Evolutionary conservation across 2,113 vertebrate genomes (phyloP).

Genomic region (Brachionichthys hirsutus): DNA sequence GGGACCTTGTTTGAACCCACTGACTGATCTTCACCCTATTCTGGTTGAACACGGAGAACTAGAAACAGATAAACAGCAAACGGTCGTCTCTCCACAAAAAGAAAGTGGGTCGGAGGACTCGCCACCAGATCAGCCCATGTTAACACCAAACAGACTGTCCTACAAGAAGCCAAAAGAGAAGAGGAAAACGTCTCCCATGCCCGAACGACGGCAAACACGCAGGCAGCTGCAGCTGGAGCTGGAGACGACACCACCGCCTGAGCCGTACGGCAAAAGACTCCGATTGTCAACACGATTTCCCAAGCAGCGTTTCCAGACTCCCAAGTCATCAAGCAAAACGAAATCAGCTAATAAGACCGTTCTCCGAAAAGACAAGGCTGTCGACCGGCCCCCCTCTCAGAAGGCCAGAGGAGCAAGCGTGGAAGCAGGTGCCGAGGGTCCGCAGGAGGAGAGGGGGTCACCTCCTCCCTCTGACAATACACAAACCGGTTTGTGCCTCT

Average conservation of each 20-base stretch:
- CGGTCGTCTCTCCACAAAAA: slow-evolving; percentile 7
- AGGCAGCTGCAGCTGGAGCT: slow-evolving; percentile 26
- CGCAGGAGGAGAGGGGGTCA: slow-evolving; percentile 1
- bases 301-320: neutral
- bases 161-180: slow-evolving; percentile 10
- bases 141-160: neutral
- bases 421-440: neutral
- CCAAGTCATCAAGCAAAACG: neutral
- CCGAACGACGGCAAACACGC: neutral
- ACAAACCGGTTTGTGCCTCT: slow-evolving; percentile 29
- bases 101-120: slow-evolving; percentile 10
- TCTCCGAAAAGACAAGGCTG: neutral
- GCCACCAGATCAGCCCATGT: neutral
- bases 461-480: neutral
- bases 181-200: neutral
- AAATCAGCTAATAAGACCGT: slow-evolving; percentile 1
- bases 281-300: slow-evolving; percentile 10
- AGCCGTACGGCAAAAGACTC: slow-evolving; percentile 31
- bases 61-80: slow-evolving; percentile 13
- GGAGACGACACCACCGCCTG: neutral
- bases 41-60: slow-evolving; percentile 14
- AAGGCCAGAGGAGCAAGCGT: slow-evolving; percentile 35
- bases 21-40: neutral
- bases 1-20: neutral
- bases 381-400: slow-evolving; percentile 32